Base-by-base conservation (phyloP, 2,888 invertebrate genomes). In the Malthinus seriepunctatus region DNA sequence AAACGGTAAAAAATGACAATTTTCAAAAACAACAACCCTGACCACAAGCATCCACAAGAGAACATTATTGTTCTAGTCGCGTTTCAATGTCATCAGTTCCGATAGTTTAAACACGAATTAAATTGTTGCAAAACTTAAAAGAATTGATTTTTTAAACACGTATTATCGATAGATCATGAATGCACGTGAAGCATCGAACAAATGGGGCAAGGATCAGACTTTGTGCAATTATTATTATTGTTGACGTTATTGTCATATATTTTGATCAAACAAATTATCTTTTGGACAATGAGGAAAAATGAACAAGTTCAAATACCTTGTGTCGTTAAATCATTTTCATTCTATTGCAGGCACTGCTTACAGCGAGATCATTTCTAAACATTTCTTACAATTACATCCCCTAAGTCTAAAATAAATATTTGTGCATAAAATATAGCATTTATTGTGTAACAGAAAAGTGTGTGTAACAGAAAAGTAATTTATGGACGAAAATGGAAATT, bases 121-220 rank as follows among this genome's bases (percentile, higher is more conserved):
- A 10, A 32, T 31, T 46, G 31, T 37, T 37, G 11, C 39, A 42
- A 5, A 51, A 38, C 31, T 42, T 51, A 14, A 7, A n/a, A 32
- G 32, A 23, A 32, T 42, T n/a, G 15, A 33, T 44, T 42, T 50
- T 49, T 23, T 11, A 34, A 46, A 46, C 56, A 56, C 56, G 56
- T 56, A 33, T 23, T 23, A 37, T 37, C 34, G 33, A 31, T 33
- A 34, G 35, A 52, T 46, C 45, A 35, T 46, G 37, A 9, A 11
- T 35, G 15, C 32, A 37, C 32, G 46, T 56, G 55, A 49, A 49
- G 57, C 56, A 52, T 56, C 60, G 50, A 53, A 53, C 67, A 68
- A 68, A 63, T 69, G 56, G 70, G 69, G 69, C 69, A 71, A 71
- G 70, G 69, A 67, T 64, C 46, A 35, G 5, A 37, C 23, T 50